These are phyloP conservation scores for Molossus molossus DNA, from an alignment of 2,797 vertebrate species.

Conservation along the genomic window DNA sequence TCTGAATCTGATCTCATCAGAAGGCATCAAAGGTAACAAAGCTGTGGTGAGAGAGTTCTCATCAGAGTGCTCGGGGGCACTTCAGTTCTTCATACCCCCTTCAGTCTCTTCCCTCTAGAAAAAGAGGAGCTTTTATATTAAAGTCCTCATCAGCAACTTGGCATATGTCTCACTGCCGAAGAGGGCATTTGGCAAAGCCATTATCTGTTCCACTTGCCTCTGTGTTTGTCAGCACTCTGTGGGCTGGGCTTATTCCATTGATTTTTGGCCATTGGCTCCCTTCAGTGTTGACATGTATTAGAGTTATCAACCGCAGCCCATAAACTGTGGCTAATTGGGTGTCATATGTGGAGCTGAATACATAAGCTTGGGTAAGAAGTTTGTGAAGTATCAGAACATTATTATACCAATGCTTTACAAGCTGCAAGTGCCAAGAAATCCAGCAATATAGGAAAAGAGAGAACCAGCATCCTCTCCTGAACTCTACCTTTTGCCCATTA, in stretches of 20 bases:
- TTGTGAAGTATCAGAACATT: constrained; percentile 73
- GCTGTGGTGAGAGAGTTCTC: constrained; percentile 65
- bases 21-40: constrained; percentile 78
- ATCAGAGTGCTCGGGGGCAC: constrained; percentile 71
- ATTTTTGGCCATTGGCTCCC: constrained; percentile 79
- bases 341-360: constrained; percentile 50
- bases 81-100: constrained; percentile 76
- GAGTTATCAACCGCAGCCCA: constrained; percentile 56
- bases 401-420: constrained; percentile 62
- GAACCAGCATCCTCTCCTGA: background rate
- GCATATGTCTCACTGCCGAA: constrained; percentile 73
- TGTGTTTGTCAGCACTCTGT: constrained; percentile 72
- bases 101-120: constrained; percentile 80
- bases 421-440: constrained; percentile 49
- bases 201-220: constrained; percentile 77
- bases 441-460: constrained; percentile 47
- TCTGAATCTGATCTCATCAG: constrained; percentile 68
- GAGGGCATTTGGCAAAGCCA: constrained; percentile 74
- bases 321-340: constrained; percentile 73
- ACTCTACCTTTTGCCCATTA: background rate
- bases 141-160: constrained; percentile 80
- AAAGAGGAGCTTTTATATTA: constrained; percentile 66
- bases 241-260: constrained; percentile 77
- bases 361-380: constrained; percentile 69
- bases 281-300: constrained; percentile 56